Conservation (phyloP, 2,888 invertebrate species). For the Chrysolina americana region DNA sequence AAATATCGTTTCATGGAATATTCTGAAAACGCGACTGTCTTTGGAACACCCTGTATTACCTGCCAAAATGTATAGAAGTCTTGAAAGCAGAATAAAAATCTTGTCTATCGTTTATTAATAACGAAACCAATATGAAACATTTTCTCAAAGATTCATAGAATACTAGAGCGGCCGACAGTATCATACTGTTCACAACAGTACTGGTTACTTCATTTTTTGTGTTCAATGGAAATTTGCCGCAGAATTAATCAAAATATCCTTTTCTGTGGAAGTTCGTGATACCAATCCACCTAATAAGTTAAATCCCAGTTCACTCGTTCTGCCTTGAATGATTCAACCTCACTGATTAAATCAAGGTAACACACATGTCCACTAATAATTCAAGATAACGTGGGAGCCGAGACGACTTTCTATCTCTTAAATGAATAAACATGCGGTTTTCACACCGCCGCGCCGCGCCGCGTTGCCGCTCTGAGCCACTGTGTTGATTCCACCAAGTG, state of each 20-base stretch:
- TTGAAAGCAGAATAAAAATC: too few species aligned
- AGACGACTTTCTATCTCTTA: constrained; percentile 29
- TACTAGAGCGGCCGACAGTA: too few species aligned
- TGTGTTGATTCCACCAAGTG: constrained; percentile 23
- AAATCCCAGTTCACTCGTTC: constrained; percentile 19
- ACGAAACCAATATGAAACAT: too few species aligned
- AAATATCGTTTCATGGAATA: too few species aligned
- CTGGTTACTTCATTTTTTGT: too few species aligned
- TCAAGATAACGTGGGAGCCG: constrained; percentile 30
- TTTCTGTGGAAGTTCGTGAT: not conserved
- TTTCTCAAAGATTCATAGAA: too few species aligned
- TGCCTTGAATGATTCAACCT: constrained; percentile 29
- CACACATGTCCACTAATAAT: constrained; percentile 38
- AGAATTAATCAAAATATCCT: constrained; percentile 1
- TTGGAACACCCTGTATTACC: too few species aligned
- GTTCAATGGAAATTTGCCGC: too few species aligned
- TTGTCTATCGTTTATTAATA: too few species aligned
- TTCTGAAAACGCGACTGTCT: too few species aligned
- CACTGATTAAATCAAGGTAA: constrained; percentile 36
- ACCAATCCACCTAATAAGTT: constrained; percentile 12
- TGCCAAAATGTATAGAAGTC: too few species aligned
- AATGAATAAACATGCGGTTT: constrained; percentile 33
- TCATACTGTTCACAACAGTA: too few species aligned
- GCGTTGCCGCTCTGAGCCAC: not conserved
- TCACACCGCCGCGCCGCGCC: not conserved